These are phyloP conservation scores for Tetrao urogallus DNA, from an alignment of 2,113 vertebrate genomes.

Conservation along the genomic window DNA sequence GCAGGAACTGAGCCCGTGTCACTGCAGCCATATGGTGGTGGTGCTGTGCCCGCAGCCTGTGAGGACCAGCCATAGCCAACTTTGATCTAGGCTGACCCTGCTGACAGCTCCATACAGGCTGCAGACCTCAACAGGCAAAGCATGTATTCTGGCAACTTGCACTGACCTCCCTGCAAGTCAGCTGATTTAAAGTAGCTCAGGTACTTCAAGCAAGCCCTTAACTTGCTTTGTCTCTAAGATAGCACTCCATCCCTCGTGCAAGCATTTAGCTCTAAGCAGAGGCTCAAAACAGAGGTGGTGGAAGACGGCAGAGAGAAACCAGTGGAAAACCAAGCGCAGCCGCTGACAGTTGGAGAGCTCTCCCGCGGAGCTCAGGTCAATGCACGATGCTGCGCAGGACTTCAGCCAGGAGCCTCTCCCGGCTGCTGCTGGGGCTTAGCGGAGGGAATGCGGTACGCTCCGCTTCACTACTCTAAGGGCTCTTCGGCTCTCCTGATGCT, in stretches of 20 bases:
- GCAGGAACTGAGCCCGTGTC: neutral
- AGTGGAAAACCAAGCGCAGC: neutral
- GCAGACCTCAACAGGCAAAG: neutral
- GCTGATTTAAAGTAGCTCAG: neutral
- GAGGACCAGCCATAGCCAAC: neutral
- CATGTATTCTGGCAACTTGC: neutral
- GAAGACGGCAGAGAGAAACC: neutral
- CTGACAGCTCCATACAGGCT: neutral
- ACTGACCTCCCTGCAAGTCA: neutral
- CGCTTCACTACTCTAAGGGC: neutral
- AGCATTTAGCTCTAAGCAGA: neutral
- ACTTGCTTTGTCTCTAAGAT: neutral
- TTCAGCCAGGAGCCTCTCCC: neutral
- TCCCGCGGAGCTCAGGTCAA: neutral
- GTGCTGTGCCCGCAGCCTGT: conserved; percentile 15
- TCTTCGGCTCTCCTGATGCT: neutral
- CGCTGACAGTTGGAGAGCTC: neutral
- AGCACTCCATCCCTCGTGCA: neutral
- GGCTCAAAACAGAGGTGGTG: neutral
- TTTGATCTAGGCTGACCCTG: neutral
- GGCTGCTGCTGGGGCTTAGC: neutral
- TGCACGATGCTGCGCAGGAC: neutral
- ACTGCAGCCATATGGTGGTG: neutral
- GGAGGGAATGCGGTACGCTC: rapidly evolving
- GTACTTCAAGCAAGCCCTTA: neutral